phyloP scores from a whole-genome alignment of 2,797 vertebrate species.

The Antennarius maculatus region DNA sequence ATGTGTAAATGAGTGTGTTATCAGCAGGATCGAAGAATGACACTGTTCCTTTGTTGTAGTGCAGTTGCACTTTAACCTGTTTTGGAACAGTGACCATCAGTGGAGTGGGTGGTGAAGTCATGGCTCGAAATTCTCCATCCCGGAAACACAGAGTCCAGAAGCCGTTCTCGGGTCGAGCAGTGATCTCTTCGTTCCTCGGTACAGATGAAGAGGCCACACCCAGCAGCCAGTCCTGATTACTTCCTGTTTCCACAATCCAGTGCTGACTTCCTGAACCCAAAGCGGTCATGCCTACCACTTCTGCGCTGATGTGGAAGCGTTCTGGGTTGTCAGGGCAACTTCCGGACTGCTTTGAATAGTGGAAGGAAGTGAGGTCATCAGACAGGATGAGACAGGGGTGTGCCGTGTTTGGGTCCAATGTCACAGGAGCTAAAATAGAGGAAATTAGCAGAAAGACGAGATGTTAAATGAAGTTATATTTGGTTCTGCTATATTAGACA shows the following conservation, averaged over 20 bases:
- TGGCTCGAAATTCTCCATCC: conserved; percentile 73
- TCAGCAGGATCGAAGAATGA: conserved; percentile 67
- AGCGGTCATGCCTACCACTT: conserved; percentile 70
- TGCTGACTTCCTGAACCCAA: conserved; percentile 72
- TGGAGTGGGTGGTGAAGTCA: conserved; percentile 70
- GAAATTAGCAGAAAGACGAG: conserved; percentile 19
- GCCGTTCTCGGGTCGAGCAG: conserved; percentile 78
- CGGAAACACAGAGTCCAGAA: conserved; percentile 82
- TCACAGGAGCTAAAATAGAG: conserved; percentile 75
- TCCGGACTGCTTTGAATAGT: conserved; percentile 59
- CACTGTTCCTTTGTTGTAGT: conserved; percentile 76
- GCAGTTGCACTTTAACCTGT: conserved; percentile 74
- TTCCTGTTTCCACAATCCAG: conserved; percentile 80
- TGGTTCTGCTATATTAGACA: background rate
- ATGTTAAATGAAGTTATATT: background rate
- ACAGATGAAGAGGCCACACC: conserved; percentile 75
- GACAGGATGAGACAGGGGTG: conserved; percentile 82
- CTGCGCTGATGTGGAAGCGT: conserved; percentile 80
- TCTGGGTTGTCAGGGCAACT: conserved; percentile 78
- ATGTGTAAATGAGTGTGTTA: conserved; percentile 63
- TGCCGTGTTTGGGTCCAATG: conserved; percentile 82
- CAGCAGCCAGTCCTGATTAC: conserved; percentile 81
- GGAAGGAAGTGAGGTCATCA: conserved; percentile 77
- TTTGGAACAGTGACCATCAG: conserved; percentile 56
- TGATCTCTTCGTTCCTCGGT: conserved; percentile 58